These are phyloP conservation scores for Cyprinodon diabolis DNA, from an alignment of 2,797 vertebrate genomes.

Conservation along the genomic window DNA sequence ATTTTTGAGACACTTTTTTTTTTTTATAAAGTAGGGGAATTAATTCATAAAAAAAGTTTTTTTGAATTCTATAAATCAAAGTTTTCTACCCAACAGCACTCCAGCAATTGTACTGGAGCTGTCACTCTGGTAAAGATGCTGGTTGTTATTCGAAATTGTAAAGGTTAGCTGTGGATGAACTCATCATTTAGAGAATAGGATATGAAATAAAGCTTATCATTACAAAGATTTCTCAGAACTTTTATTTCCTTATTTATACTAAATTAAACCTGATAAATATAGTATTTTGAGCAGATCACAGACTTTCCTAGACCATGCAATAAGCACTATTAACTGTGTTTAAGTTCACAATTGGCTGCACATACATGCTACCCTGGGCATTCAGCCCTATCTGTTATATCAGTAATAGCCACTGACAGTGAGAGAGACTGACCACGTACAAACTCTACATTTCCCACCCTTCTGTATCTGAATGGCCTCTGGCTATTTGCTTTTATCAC, in stretches of 20 bases:
- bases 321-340: neutral
- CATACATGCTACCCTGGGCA: neutral
- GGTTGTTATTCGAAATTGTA: too few species aligned
- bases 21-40: too few species aligned
- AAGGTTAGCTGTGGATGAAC: neutral
- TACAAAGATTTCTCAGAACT: neutral
- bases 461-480: constrained; percentile 67
- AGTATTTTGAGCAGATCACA: neutral
- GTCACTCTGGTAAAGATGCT: too few species aligned
- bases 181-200: neutral
- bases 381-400: neutral
- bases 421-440: constrained; percentile 64
- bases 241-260: neutral
- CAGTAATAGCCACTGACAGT: constrained; percentile 40
- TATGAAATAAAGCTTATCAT: neutral
- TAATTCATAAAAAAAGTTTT: too few species aligned
- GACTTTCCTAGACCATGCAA: neutral
- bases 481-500: constrained; percentile 72
- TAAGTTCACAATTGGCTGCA: neutral
- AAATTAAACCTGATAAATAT: neutral
- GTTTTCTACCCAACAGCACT: too few species aligned
- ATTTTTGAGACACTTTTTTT: too few species aligned
- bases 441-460: constrained; percentile 69
- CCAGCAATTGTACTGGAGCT: too few species aligned
- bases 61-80: too few species aligned